phyloP scores from a whole-genome alignment of 2,888 invertebrate genomes.

The Isoperla grammatica region DNA sequence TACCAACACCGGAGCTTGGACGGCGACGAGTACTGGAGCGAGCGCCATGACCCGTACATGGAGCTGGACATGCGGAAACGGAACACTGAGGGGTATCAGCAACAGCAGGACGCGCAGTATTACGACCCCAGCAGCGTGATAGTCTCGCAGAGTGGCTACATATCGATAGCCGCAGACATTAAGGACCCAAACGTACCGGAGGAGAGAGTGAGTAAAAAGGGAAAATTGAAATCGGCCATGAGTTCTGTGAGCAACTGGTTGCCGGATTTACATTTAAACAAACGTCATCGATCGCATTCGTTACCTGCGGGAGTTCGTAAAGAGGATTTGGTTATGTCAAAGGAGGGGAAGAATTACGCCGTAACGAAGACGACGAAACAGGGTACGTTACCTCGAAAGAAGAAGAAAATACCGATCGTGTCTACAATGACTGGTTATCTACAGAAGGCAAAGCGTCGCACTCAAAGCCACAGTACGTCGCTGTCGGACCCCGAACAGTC shows the following conservation, averaged over 20 bases:
- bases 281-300: slow-evolving; percentile 75
- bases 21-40: slow-evolving; percentile 30
- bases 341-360: slow-evolving; percentile 19
- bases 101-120: slow-evolving; percentile 39
- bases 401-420: slow-evolving; percentile 74
- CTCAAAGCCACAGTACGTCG: slow-evolving; percentile 50
- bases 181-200: slow-evolving; percentile 49
- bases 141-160: slow-evolving; percentile 71
- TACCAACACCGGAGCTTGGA: slow-evolving; percentile 24
- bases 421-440: slow-evolving; percentile 79
- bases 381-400: slow-evolving; percentile 46
- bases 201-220: slow-evolving; percentile 62
- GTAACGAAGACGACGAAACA: slow-evolving; percentile 16
- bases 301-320: slow-evolving; percentile 65
- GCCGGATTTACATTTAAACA: slow-evolving; percentile 72
- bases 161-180: slow-evolving; percentile 65
- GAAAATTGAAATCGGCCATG: slow-evolving; percentile 72
- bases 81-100: slow-evolving; percentile 41
- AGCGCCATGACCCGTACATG: slow-evolving; percentile 43
- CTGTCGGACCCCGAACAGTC: slow-evolving; percentile 70
- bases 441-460: slow-evolving; percentile 74
- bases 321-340: slow-evolving; percentile 44
- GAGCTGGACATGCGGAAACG: slow-evolving; percentile 48
- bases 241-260: slow-evolving; percentile 74
- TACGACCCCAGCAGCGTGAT: slow-evolving; percentile 57